Evolutionary conservation across 2,113 vertebrate genomes (phyloP).

Genomic region (Chinchilla lanigera): DNA sequence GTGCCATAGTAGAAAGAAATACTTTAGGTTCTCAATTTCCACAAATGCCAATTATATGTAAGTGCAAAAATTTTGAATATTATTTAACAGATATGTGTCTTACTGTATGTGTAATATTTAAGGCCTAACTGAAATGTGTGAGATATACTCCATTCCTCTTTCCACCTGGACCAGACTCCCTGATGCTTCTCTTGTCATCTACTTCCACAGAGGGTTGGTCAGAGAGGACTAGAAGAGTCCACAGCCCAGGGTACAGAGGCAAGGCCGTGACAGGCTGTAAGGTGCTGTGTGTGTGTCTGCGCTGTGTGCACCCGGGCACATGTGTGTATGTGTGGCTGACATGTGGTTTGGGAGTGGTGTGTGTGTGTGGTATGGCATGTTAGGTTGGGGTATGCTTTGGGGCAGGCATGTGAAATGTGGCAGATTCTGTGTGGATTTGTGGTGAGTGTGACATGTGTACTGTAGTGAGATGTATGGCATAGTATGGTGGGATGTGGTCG

Average conservation of each 20-base stretch:
- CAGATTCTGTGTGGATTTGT: neutral
- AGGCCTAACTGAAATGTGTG: neutral
- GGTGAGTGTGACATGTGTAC: neutral
- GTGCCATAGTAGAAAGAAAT: neutral
- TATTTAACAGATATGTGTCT: neutral
- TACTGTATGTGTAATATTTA: neutral
- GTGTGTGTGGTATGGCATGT: neutral
- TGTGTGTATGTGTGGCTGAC: too few relatives aligned
- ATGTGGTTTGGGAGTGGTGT: too few relatives aligned
- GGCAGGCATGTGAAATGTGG: neutral
- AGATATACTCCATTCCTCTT: neutral
- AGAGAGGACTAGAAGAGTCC: neutral
- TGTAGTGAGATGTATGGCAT: neutral
- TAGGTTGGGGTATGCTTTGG: neutral
- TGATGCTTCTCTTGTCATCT: too few relatives aligned
- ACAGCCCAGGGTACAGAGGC: neutral
- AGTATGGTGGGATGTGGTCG: neutral
- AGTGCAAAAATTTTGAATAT: neutral
- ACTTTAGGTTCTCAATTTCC: neutral
- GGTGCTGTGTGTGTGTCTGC: neutral
- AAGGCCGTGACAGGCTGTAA: neutral
- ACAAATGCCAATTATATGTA: neutral
- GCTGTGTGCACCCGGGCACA: neutral
- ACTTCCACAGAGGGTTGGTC: accelerated
- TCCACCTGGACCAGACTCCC: neutral